Evolutionary conservation across 1,140 invertebrate genomes (phyloP), one percentile per base, ranked within the genome.

Genomic region (Nilaparvata lugens): DNA sequence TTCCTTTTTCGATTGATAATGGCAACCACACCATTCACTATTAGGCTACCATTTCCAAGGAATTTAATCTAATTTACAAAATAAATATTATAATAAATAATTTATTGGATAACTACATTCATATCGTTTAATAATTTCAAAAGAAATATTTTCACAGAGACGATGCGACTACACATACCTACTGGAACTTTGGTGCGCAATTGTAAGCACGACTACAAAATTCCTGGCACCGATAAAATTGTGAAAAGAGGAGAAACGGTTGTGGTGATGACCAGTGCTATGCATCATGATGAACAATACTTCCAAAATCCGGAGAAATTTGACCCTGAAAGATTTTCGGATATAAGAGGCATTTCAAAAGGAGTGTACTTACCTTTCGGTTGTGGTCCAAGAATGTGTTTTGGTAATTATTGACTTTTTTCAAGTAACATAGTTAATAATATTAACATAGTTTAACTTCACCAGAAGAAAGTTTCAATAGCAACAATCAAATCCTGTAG

Each of bases 271-370:
- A n/a, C 28, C 2, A 31, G 31, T 28, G 14, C 24, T 14, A 18
- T 56, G 31, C 54, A 56, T 14, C 14, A 35, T 4, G 54, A 56
- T 18, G 28, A 28, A 7, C 16, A 56, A 38, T 56, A 56, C 38
- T 56, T 56, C 21, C 54, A 28, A 7, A 38, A 56, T 16, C 54
- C 54, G 21, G 54, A 56, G 11, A 56, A 56, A 56, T 56, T 56
- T n/a, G 16, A 28, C 5, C 54, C 54, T 11, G 54, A 56, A 31
- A 28, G 54, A 13, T 56, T 56, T 38, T n/a, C 23, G 2, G 31
- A 56, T 56, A 31, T 28, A 7, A 25, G n/a, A 16, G 31, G 1
- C 9, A 56, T 56, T 56, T 6, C 6, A 31, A 24, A 18, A 28
- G 54, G 54, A 6, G 18, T 31, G 18, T 56, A 31, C 31, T 9